Percentiles rank a stretch among this genome's conserved stretches.
Evolutionary conservation across 2,797 vertebrate species (phyloP).

Genomic region (Synaphobranchus kaupii): DNA sequence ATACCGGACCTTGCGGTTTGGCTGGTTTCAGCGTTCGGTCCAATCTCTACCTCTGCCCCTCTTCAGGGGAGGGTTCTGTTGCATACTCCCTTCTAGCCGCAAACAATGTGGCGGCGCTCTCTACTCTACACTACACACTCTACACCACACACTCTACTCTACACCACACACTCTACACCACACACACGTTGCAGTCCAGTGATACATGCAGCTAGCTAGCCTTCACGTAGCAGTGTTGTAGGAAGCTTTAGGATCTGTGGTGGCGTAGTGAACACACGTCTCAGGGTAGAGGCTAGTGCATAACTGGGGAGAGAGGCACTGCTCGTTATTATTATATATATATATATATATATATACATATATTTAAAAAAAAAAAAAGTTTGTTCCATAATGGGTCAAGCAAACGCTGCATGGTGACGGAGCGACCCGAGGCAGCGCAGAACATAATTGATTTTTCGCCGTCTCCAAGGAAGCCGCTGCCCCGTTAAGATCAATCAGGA

Average conservation of each 20-base stretch:
- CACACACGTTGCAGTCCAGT: neutral
- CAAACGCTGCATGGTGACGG: neutral
- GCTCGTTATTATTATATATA: no score
- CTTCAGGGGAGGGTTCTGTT: neutral
- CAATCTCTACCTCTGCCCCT: neutral
- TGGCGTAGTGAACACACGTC: neutral
- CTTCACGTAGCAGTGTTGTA: neutral
- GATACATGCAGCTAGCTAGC: neutral
- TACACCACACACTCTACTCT: no score
- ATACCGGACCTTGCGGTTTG: neutral
- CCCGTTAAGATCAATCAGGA: neutral
- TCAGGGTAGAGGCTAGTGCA: neutral
- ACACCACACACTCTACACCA: no score
- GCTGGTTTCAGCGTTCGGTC: neutral
- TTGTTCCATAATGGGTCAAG: neutral
- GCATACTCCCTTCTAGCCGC: neutral
- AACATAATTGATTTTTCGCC: slow-evolving; percentile 9
- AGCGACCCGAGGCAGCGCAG: neutral
- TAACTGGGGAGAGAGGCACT: neutral
- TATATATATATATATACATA: no score
- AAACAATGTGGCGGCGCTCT: neutral
- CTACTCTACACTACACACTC: no score
- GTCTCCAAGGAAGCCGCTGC: neutral
- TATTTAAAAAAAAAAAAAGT: no score
- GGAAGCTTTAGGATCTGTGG: neutral